Evolutionary conservation across 2,113 vertebrate genomes (phyloP), one percentile per base, ranked within the genome.

Genomic region (Actenoides hombroni): DNA sequence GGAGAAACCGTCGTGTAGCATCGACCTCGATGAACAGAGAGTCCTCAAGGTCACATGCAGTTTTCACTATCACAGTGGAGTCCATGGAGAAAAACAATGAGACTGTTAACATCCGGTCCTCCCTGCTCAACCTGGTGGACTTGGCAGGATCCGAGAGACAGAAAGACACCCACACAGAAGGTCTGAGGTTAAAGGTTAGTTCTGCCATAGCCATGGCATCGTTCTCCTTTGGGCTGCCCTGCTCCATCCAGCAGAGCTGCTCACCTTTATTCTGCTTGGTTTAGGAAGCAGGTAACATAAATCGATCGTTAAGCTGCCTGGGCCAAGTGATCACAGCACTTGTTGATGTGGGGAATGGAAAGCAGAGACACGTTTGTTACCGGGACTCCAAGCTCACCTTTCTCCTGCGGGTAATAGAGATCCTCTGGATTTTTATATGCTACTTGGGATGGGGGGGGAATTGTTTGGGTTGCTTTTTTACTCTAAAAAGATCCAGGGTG

Each of bases 11-110:
- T 23, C 98, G 98, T 15, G 99, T 99, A 21, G 99, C 99, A 9
- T 99, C 99, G 0, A 99, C 99, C 15, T 99, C 99, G 4, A 99
- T 99, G 99, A 99, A 99, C 74, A 98, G 99, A 4, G 99, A 99
- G 77, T 99, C 99, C 3, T 99, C 99, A 2, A 98, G 99, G 76
- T 99, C 99, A 10, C 99, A 99, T 1, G 99, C 99, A 1, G 99
- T 99, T 80, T 99, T 99, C 92, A 99, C 99, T 31, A 98, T 99
- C 97, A 99, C 98, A 5, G 68, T 99, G 67, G 99, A 99, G 96
- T 99, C 99, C 29, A 99, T 99, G 98, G 99, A 99, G 96, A 98
- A 98, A 11, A 97, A 95, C 82, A 98, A 97, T 2, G 99, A 99
- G 57, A 87, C 98, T 60, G 99, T 99, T 85, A 99, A 99, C 88